Base-by-base conservation (phyloP, 2,888 invertebrate species). In the Ernsta delagoae region DNA sequence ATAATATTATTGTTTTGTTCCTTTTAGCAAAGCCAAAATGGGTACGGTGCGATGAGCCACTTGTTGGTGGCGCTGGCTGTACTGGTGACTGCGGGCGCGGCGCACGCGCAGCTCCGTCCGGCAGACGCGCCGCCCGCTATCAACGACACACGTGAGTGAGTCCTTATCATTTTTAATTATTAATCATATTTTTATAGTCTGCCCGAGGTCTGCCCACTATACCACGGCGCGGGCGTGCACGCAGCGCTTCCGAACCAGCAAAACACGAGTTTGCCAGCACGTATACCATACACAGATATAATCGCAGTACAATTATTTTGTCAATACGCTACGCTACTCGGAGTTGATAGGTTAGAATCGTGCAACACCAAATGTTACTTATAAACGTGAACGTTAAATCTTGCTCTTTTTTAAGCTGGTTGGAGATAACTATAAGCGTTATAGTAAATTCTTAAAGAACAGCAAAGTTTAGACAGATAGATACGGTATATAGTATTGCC, bases 101-200 rank as follows among this genome's bases (percentile, higher is more conserved):
- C 85, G 79, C 76, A 75, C 71, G 90, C 89, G 72, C 92, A 92
- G 80, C 87, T 92, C 70, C 89, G 83, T 63, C 92, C 92, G 68
- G 92, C 89, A 74, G 92, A 93, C 84, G 90, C 90, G 76, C 92
- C 91, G 75, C 85, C 84, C 65, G 75, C 85, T 72, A 75, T 84
- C 80, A 92, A 92, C 87, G 90, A 92, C 80, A 92, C 92, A 88
- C 87, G 92, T 92, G 82, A 88, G 91, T 87, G 81, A 85, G 83
- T 85, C 78, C 70, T 75, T 66, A 64, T 5, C 11, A n/a, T 45
- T 45, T 45, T 41, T 41, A 41, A n/a, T n/a, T n/a, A n/a, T 24
- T 24, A 24, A 24, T 24, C 24, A 24, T 24, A 24, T 24, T 24
- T 24, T 24, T 24, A 24, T 1, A 24, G 24, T 24, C 24, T 24